Evolutionary conservation across 1,140 invertebrate species (phyloP).

Genomic region (Scaptomyza montana): DNA sequence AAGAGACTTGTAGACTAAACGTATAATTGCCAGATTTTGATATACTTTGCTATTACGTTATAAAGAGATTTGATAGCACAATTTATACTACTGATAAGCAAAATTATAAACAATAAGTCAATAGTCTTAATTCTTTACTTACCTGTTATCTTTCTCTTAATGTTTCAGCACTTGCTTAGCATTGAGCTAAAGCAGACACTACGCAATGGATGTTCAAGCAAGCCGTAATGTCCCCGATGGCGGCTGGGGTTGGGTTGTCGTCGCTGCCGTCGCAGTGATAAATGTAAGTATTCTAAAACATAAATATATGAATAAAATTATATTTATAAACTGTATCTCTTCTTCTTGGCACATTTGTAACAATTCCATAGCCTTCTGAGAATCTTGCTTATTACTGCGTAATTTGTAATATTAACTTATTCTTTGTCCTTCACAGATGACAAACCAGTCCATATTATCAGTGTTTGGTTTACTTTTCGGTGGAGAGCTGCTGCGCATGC

Average conservation of each 20-base stretch:
- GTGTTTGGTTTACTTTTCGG: slow-evolving; percentile 89
- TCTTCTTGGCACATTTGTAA: background rate
- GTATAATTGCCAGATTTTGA: background rate
- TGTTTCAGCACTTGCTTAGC: slow-evolving; percentile 12
- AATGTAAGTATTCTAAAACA: slow-evolving; percentile 85
- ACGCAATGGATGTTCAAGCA: slow-evolving; percentile 50
- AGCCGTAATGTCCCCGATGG: slow-evolving; percentile 85
- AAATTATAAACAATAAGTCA: slow-evolving; percentile 29
- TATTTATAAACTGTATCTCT: background rate
- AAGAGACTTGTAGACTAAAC: background rate
- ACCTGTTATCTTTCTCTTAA: slow-evolving; percentile 6
- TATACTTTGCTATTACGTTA: slow-evolving; percentile 1
- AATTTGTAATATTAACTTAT: background rate
- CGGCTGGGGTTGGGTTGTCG: slow-evolving; percentile 88
- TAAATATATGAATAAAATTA: too few species aligned
- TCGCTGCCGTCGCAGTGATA: slow-evolving; percentile 86
- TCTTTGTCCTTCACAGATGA: slow-evolving; percentile 85
- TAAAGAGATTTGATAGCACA: slow-evolving; percentile 29
- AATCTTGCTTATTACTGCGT: background rate
- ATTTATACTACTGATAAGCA: slow-evolving; percentile 27
- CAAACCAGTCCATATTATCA: slow-evolving; percentile 89
- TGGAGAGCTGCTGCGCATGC: slow-evolving; percentile 86
- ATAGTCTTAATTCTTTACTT: slow-evolving; percentile 20
- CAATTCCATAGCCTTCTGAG: background rate
- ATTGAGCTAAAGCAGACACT: slow-evolving; percentile 2